Evolutionary conservation across 2,113 vertebrate species (phyloP), one percentile per base, ranked within the genome.

Genomic region (Phyllostomus discolor): DNA sequence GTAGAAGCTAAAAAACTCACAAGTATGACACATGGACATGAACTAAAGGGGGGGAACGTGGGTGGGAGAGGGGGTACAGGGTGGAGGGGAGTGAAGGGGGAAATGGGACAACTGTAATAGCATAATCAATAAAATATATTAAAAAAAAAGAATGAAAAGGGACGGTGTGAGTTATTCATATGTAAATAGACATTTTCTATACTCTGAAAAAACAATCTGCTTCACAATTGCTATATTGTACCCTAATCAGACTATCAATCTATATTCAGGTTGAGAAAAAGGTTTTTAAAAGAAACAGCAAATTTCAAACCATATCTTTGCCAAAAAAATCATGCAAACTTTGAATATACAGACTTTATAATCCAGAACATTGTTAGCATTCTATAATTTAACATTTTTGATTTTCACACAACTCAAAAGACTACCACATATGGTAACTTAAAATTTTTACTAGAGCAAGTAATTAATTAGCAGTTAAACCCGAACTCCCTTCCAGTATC

Each of bases 161-260:
- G 28, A 87, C 46, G 24, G 15, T 38, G 28, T 54, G 2, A 93
- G 22, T 62, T 64, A 76, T 50, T 88, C 57, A 76, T 7, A 78
- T 46, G 2, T 89, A 89, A 89, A 50, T 16, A 46, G 28, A 70
- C 43, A 78, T 17, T 90, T 62, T 66, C 16, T 80, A 85, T 79
- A 73, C 48, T 94, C 33, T 81, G 16, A 57, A 93, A 93, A 85
- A 81, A 54, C 46, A 52, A 66, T 81, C 35, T 73, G 28, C 24
- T 90, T 90, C 46, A 38, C 73, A 57, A 93, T 38, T 75, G 81
- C 82, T 38, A 57, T 19, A 84, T 22, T 75, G n/a, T 50, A 17
- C 62, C 67, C 59, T 94, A 69, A 16, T 88, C 69, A 83, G 33
- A 41, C 67, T 87, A 91, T 76, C 70, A 88, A 88, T 95, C 69